phyloP scores from a whole-genome alignment of 2,888 invertebrate genomes.

The Isotomurus palustris region DNA sequence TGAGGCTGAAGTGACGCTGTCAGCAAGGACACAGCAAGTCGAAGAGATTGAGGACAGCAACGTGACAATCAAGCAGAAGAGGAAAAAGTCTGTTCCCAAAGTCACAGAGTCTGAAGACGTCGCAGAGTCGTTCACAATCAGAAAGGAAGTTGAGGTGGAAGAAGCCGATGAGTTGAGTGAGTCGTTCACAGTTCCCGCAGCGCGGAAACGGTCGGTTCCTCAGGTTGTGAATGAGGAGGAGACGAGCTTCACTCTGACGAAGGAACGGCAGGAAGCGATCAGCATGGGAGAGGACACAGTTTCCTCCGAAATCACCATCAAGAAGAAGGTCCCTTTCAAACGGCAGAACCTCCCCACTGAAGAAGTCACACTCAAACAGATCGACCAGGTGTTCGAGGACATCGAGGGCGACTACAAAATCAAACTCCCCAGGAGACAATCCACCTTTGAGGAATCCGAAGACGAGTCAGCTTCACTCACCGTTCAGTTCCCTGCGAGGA shows the following conservation, averaged over 20 bases:
- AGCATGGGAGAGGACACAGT: conserved; percentile 45
- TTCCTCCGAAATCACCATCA: conserved; percentile 66
- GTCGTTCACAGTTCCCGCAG: conserved; percentile 48
- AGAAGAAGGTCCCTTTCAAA: conserved; percentile 56
- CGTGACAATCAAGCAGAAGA: conserved; percentile 5
- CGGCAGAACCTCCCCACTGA: conserved; percentile 42
- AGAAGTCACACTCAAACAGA: conserved; percentile 34
- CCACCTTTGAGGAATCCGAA: conserved; percentile 58
- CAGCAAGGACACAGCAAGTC: conserved; percentile 1
- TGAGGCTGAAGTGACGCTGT: conserved; percentile 48
- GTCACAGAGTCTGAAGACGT: conserved; percentile 12
- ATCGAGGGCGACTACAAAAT: conserved; percentile 87
- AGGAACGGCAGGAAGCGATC: conserved; percentile 18
- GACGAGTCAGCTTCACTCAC: conserved; percentile 49
- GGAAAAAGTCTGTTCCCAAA: conserved; percentile 7
- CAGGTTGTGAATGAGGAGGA: conserved; percentile 15
- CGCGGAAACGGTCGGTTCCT: conserved; percentile 10
- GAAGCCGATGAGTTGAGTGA: not conserved
- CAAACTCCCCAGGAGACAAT: conserved; percentile 59
- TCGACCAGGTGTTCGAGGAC: conserved; percentile 44
- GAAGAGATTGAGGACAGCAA: conserved; percentile 12
- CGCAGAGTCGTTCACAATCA: conserved; percentile 1
- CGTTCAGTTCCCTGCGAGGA: conserved; percentile 34
- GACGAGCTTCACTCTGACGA: conserved; percentile 15
- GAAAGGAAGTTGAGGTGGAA: conserved; percentile 9